Percentiles rank a stretch among this genome's conserved stretches.
Evolutionary conservation across 1,140 invertebrate genomes (phyloP).

Genomic region (Leptinotarsa lineolata): DNA sequence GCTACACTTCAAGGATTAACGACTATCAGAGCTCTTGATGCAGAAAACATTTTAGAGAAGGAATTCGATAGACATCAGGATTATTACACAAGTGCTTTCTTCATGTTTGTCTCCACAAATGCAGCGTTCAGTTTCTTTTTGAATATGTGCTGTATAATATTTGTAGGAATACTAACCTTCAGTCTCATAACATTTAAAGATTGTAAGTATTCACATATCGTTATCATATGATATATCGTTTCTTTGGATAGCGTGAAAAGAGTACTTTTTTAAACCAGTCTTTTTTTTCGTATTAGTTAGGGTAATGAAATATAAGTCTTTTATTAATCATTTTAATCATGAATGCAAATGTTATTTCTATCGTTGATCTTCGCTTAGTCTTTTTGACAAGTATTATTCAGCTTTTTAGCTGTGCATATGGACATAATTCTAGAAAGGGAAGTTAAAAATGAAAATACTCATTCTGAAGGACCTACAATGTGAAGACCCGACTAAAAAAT

Average conservation of each 20-base stretch:
- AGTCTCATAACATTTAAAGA: constrained; percentile 28
- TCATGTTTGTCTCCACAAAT: constrained; percentile 58
- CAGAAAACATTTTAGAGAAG: constrained; percentile 69
- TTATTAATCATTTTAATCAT: too few relatives aligned
- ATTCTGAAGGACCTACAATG: too few relatives aligned
- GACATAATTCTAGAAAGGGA: too few relatives aligned
- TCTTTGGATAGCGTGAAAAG: background rate
- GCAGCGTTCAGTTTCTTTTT: constrained; percentile 40
- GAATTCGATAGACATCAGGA: constrained; percentile 72
- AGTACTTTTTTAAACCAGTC: background rate
- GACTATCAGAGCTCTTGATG: constrained; percentile 75
- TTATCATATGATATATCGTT: background rate
- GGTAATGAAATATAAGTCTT: too few relatives aligned
- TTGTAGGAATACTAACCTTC: constrained; percentile 20
- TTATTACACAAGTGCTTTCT: constrained; percentile 69
- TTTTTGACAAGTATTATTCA: too few relatives aligned
- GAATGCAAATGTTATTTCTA: too few relatives aligned
- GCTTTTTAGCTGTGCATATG: too few relatives aligned
- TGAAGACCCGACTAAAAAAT: too few relatives aligned
- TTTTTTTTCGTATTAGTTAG: too few relatives aligned
- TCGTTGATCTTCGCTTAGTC: too few relatives aligned
- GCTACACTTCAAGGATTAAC: constrained; percentile 77
- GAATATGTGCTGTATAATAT: constrained; percentile 36
- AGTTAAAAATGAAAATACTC: too few relatives aligned
- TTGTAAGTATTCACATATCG: constrained; percentile 39